Base-by-base conservation (phyloP, 2,888 invertebrate genomes). In the Lithophane ornitopus region DNA sequence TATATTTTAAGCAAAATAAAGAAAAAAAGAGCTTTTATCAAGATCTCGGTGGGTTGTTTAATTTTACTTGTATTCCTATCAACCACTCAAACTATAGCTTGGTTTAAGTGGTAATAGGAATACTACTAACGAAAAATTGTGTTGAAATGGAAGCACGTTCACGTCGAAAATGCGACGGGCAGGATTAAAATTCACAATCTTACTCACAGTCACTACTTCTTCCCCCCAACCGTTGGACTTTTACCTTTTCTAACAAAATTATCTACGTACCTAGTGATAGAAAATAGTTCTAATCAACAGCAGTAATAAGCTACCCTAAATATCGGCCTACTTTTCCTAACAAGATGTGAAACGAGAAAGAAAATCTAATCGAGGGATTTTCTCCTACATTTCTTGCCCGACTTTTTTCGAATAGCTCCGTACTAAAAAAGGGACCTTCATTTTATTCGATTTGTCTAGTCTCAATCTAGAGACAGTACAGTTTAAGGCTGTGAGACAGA, bases 391-490 rank as follows among this genome's bases (percentile, higher is more conserved):
- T 86, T 71, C 78, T 85, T 63, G 70, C 11, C 46, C 65, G 41
- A 77, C 67, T 85, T 82, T 85, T 82, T 81, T 65, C 68, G 49
- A 72, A 84, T 84, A 66, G 26, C 52, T 73, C 56, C 28, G n/a
- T 65, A 74, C 85, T 81, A 66, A 85, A 81, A 80, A 85, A 65
- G 41, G 68, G 19, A 62, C 78, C 70, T 68, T 70, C 70, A 78
- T 85, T 82, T 82, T 82, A 82, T 85, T 85, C 73, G 59, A 82
- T 82, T 82, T 73, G 78, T 71, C 66, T 82, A 71, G 83, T 78
- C 70, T 82, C 73, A 82, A 82, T 82, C 73, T 68, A 83, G 73
- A 58, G 70, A 67, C 72, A 70, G 86, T 85, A 66, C 28, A 65
- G 56, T 74, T 65, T 52, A 58, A 65, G 85, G 56, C 56, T 67